These are phyloP conservation scores for Xenentodon cancila DNA, from an alignment of 2,797 vertebrate genomes.

Conservation along the genomic window DNA sequence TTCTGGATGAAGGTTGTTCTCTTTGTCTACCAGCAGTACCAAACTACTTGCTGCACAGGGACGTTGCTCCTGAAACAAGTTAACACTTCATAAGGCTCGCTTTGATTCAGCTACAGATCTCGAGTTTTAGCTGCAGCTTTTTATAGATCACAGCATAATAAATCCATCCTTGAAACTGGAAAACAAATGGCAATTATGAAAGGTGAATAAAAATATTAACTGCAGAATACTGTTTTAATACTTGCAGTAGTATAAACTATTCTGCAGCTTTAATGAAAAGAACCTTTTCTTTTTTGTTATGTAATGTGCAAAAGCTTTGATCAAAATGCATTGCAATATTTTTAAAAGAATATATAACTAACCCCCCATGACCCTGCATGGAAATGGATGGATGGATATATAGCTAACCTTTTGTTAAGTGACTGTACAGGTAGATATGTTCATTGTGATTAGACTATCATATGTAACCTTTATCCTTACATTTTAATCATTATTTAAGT, in stretches of 20 bases:
- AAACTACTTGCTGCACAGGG: constrained; percentile 76
- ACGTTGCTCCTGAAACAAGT: constrained; percentile 67
- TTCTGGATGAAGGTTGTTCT: constrained; percentile 75
- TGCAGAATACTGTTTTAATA: background rate
- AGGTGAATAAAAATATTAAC: background rate
- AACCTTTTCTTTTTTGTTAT: no score
- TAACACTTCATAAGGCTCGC: background rate
- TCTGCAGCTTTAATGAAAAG: background rate
- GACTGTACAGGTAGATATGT: no score
- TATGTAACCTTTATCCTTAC: background rate
- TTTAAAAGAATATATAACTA: no score
- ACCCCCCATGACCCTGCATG: no score
- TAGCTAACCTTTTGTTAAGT: no score
- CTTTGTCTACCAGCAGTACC: constrained; percentile 88
- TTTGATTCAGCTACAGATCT: no score
- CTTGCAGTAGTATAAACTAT: background rate
- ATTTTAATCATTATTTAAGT: constrained; percentile 22
- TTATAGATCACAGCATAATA: background rate
- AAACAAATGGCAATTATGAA: background rate
- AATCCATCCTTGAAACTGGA: background rate
- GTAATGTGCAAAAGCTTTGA: no score
- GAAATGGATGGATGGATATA: no score
- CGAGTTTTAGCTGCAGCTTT: background rate
- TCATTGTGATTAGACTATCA: no score
- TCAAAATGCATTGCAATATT: no score